Evolutionary conservation across 1,140 invertebrate genomes (phyloP), one percentile per base, ranked within the genome.

Genomic region (Drosophila pseudoobscura): DNA sequence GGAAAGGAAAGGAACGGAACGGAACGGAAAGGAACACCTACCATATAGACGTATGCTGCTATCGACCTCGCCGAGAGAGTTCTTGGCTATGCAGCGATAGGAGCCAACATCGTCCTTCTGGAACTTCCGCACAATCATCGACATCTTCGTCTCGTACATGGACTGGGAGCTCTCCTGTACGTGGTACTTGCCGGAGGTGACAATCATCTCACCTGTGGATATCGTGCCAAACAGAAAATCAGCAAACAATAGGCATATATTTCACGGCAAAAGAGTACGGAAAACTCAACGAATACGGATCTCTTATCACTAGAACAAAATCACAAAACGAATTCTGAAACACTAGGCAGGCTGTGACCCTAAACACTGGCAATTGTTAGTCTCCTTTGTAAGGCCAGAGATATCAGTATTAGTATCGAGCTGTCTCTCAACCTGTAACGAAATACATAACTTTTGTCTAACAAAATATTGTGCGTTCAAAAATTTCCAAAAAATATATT

Each of bases 41-140:
- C 97, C 97, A 91, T 98, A 98, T 35, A 99, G 92, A 69, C 96
- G 93, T 90, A 99, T 98, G 64, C 94, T 95, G 91, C 96, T 97
- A 82, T 97, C 96, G 24, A 97, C 97, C 90, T 96, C 96, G 2
- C 97, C 97, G 2, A 98, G 93, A 3, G 96, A 96, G 93, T 98
- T 99, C 82, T 97, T 97, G 4, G 97, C 97, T 43, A 97, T 95
- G 89, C 98, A 99, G 50, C 94, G 93, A 92, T 98, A 98, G 0
- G 94, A 95, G 17, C 97, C 97, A 41, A 96, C 94, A 91, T 99
- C 97, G 24, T 94, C 93, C 65, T 94, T 93, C 51, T 96, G 94
- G 46, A 99, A 93, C 84, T 95, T 94, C 26, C 94, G 93, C 63
- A 99, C 96, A 44, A 94, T 95, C 64, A 99, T 92, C 49, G 94